Base-by-base conservation (phyloP, 2,888 invertebrate genomes). In the Leptinotarsa rubiginosa region DNA sequence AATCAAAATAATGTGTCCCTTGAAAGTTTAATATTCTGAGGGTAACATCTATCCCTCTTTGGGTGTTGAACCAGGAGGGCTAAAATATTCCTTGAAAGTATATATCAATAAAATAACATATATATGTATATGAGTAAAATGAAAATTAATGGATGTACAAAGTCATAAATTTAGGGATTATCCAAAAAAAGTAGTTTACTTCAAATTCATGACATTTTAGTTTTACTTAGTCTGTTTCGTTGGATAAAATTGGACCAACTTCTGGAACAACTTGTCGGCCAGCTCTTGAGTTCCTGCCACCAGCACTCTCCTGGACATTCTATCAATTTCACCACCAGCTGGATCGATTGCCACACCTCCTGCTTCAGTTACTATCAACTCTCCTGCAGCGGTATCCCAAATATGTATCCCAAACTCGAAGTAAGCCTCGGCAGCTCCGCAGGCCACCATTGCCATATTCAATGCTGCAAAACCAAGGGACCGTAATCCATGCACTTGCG, bases 361-460 rank as follows among this genome's bases (percentile, higher is more conserved):
- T 15, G 99, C 98, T 89, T 99, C 99, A 68, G 92, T 90, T 0
- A 98, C 93, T 73, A 99, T 92, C n/a, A 98, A 88, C 85, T 93
- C 93, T 0, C 96, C 97, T n/a, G 96, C 96, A 56, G 95, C 96
- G 69, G 95, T 91, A 84, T 96, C 96, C 99, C 99, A 99, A 47
- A 95, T 94, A 88, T 99, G 98, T 79, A 97, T 93, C 1, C 98
- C 98, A 89, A 93, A 96, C 87, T 98, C 98, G 85, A 94, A 95
- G 87, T 96, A 96, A 3, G 92, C 93, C 89, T 98, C 97, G 4
- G 94, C 93, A 4, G 92, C 93, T 0, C 99, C 99, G 81, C 93
- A 87, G 0, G 98, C 99, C 0, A 99, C 96, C 92, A 95, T 94
- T 16, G 95, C 94, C 94, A 99, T 96, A 85, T 98, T 96, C 77